Conservation (phyloP, 2,888 invertebrate species). For the Timandra comae region DNA sequence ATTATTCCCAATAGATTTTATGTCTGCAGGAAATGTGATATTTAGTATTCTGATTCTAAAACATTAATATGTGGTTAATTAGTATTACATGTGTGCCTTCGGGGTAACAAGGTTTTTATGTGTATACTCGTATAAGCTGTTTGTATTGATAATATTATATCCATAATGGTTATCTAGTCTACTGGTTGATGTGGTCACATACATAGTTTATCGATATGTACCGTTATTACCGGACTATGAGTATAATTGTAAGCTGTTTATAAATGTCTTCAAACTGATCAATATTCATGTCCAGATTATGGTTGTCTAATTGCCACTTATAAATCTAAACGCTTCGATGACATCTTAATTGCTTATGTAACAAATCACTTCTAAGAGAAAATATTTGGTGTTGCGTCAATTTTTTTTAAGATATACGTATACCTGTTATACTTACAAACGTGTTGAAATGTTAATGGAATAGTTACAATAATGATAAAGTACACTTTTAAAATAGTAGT, state of each 20-base stretch:
- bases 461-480: too few relatives aligned
- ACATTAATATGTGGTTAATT: neutral
- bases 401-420: conserved; percentile 1
- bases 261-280: conserved; percentile 54
- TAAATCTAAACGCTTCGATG: conserved; percentile 64
- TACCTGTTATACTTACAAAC: neutral
- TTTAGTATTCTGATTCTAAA: neutral
- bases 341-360: conserved; percentile 67
- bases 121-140: neutral
- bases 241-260: conserved; percentile 57
- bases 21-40: neutral
- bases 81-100: neutral
- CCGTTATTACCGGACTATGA: conserved; percentile 38
- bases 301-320: conserved; percentile 63
- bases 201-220: conserved; percentile 22
- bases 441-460: neutral
- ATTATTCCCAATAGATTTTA: conserved; percentile 1
- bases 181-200: conserved; percentile 9
- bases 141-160: conserved; percentile 19
- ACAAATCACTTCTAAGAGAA: conserved; percentile 56
- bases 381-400: conserved; percentile 36
- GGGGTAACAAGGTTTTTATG: neutral
- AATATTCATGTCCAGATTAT: conserved; percentile 68
- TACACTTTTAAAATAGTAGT: too few relatives aligned
- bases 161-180: conserved; percentile 30